phyloP scores from a whole-genome alignment of 1,140 invertebrate genomes.

The Diabrotica undecimpunctata region DNA sequence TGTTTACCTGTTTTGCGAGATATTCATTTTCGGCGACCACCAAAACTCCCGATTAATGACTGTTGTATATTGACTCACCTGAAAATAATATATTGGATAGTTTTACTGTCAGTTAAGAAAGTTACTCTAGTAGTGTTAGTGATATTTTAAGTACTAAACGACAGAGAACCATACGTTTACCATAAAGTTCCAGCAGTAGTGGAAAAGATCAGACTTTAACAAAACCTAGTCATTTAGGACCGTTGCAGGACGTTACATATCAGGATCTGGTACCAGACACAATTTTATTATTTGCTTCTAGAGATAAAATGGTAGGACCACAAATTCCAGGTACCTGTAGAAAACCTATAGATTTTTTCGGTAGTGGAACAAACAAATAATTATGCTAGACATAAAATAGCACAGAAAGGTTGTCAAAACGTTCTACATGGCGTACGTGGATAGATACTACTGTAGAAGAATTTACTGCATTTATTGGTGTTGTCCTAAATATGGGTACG shows the following conservation, averaged over 20 bases:
- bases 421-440: too few species aligned
- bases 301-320: conserved; percentile 11
- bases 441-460: background rate
- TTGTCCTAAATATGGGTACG: conserved; percentile 20
- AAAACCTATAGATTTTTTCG: conserved; percentile 9
- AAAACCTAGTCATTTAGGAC: conserved; percentile 12
- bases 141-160: conserved; percentile 19
- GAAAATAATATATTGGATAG: conserved; percentile 20
- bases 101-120: conserved; percentile 17
- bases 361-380: background rate
- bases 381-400: background rate
- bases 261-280: conserved; percentile 3
- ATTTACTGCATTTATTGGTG: conserved; percentile 11
- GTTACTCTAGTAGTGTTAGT: conserved; percentile 16
- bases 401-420: too few species aligned
- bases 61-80: background rate
- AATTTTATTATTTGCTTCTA: background rate
- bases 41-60: too few species aligned
- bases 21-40: too few species aligned
- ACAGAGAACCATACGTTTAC: conserved; percentile 20
- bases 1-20: too few species aligned
- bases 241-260: background rate
- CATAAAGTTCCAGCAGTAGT: conserved; percentile 8
- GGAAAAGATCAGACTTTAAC: background rate
- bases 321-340: conserved; percentile 8